Evolutionary conservation across 2,113 vertebrate species (phyloP), one percentile per base, ranked within the genome.

Genomic region (Hippolais icterina): DNA sequence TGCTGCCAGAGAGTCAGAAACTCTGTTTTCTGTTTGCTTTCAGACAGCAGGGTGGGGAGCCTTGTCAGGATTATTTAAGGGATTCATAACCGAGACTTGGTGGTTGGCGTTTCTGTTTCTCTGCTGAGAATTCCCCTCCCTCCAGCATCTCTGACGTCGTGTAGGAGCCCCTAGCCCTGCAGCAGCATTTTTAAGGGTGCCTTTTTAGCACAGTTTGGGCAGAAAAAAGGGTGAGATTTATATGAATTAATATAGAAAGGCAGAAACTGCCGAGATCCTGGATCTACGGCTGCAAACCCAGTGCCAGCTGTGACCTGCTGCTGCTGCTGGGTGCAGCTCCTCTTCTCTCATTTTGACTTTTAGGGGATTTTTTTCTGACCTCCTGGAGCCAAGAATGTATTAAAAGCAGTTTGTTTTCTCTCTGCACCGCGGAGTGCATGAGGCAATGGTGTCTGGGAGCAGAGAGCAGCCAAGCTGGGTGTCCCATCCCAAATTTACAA

Each of bases 371-470:
- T 59, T 74, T 33, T 3, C 57, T 17, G 35, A 2, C 27, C 25
- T 42, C 37, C 42, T 10, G 9, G 8, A 87, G 59, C 47, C 64
- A 17, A 46, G 69, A 44, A 2, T 28, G n/a, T 16, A 11, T 15
- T 6, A 35, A 57, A 68, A 71, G 23, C 7, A 5, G 10, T 1
- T 12, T 9, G 2, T 28, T 74, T 71, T 27, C 52, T 27, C 6
- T 10, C 14, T 15, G 42, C 27, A 7, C 2, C 0, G 0, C 9
- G 3, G 23, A 27, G n/a, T 4, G 23, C 13, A 1, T 22, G 54
- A 33, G 57, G 82, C 1, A 70, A 7, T 7, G 12, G 33, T 5
- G 20, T 25, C 24, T 5, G 5, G 80, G 77, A 2, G 19, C 0
- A 1, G n/a, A 47, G 68, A 71, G 82, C 44, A 52, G 50, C 75